phyloP scores from a whole-genome alignment of 2,113 vertebrate species.

The Takifugu bimaculatus region DNA sequence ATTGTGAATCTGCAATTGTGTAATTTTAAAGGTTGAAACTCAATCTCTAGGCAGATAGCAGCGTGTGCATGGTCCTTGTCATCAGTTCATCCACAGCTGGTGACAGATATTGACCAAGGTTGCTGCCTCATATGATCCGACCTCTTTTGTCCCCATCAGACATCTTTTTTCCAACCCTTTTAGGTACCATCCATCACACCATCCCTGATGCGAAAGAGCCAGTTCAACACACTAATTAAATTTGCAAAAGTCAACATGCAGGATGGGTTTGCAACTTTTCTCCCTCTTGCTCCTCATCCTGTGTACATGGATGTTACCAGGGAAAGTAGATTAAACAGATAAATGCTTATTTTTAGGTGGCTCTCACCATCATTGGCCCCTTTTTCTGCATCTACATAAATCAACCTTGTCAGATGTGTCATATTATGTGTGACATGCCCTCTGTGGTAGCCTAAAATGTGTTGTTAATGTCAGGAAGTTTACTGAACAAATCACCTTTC shows the following conservation, averaged over 20 bases:
- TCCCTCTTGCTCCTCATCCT: neutral
- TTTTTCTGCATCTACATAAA: too few species aligned
- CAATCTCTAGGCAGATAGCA: slow-evolving; percentile 48
- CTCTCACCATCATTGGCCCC: too few species aligned
- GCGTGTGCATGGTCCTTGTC: slow-evolving; percentile 47
- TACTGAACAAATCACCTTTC: neutral
- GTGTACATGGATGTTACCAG: too few species aligned
- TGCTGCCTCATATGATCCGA: slow-evolving; percentile 48
- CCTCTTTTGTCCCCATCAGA: slow-evolving; percentile 38
- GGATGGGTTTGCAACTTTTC: neutral
- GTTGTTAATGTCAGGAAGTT: too few species aligned
- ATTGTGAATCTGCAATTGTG: slow-evolving; percentile 33
- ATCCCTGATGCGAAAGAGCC: slow-evolving; percentile 28
- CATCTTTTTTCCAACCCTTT: slow-evolving; percentile 59
- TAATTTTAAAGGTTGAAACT: slow-evolving; percentile 56
- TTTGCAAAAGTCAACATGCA: neutral
- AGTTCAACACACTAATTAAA: slow-evolving; percentile 20
- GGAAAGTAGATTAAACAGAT: too few species aligned
- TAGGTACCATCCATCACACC: slow-evolving; percentile 21
- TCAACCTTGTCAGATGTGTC: too few species aligned
- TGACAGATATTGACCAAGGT: slow-evolving; percentile 49
- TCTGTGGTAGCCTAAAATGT: too few species aligned
- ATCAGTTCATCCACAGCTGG: slow-evolving; percentile 46
- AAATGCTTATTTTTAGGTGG: too few species aligned
- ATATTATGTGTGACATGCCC: too few species aligned